Evolutionary conservation across 2,113 vertebrate genomes (phyloP).

Genomic region (Sminthopsis crassicaudata): DNA sequence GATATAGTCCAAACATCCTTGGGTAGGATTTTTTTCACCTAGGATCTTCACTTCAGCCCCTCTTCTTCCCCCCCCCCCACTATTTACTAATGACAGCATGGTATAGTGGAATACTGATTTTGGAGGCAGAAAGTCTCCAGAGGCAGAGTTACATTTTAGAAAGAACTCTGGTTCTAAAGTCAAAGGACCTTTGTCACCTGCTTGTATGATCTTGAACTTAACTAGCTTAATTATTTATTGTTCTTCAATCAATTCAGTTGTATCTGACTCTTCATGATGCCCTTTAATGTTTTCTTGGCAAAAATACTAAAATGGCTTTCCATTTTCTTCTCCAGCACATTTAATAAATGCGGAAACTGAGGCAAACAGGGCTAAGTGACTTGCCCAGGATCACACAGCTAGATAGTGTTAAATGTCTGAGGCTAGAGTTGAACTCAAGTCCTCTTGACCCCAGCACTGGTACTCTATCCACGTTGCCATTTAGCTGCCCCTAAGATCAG

Average conservation of each 20-base stretch:
- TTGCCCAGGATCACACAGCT: neutral
- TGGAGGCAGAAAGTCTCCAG: neutral
- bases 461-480: neutral
- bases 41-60: too few species aligned
- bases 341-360: too few species aligned
- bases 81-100: neutral
- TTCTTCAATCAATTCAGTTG: too few species aligned
- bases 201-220: neutral
- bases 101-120: neutral
- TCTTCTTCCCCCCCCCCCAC: neutral
- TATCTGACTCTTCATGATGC: too few species aligned
- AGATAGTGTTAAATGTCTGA: neutral
- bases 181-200: neutral
- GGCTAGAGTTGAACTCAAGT: neutral
- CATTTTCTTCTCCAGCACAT: too few species aligned
- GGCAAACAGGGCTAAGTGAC: too few species aligned
- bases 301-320: too few species aligned
- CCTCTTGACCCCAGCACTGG: neutral
- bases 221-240: neutral
- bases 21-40: neutral
- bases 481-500: neutral
- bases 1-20: neutral
- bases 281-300: too few species aligned
- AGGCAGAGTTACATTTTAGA: neutral
- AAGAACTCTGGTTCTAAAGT: neutral